Evolutionary conservation across 2,888 invertebrate species (phyloP).

Genomic region (Pollenia amentaria): DNA sequence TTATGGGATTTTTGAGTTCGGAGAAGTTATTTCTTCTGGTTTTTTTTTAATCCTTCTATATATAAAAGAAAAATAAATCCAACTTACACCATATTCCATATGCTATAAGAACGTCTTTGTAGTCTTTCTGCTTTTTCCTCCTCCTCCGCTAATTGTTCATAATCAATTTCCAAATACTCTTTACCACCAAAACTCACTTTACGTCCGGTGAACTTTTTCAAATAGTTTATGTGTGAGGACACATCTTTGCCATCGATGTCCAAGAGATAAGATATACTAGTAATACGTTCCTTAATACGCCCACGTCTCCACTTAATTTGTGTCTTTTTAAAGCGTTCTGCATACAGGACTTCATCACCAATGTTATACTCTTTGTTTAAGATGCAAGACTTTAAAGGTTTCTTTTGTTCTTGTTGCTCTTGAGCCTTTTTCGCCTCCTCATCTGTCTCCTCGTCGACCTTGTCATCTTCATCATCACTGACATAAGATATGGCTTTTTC

Average conservation of each 20-base stretch:
- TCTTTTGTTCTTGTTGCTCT: conserved; percentile 70
- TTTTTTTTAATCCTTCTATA: conserved; percentile 8
- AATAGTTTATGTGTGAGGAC: conserved; percentile 83
- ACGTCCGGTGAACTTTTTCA: conserved; percentile 82
- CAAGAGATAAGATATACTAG: conserved; percentile 83
- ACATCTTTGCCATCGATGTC: conserved; percentile 83
- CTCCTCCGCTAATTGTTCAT: conserved; percentile 83
- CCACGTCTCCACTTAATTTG: conserved; percentile 83
- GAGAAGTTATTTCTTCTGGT: neutral
- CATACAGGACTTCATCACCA: conserved; percentile 82
- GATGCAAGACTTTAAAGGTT: conserved; percentile 81
- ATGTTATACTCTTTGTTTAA: conserved; percentile 81
- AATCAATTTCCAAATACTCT: conserved; percentile 84
- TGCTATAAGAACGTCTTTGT: conserved; percentile 82
- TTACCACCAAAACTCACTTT: conserved; percentile 83
- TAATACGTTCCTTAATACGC: conserved; percentile 81
- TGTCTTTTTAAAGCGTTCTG: conserved; percentile 82
- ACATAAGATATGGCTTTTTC: conserved; percentile 82
- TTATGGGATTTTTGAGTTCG: conserved; percentile 2
- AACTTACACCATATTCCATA: conserved; percentile 83
- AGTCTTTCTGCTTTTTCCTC: conserved; percentile 77
- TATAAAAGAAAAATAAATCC: neutral
- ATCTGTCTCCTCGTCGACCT: conserved; percentile 73
- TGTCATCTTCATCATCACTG: conserved; percentile 77
- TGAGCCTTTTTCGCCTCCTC: conserved; percentile 73